These are phyloP conservation scores for Drosophila conformis DNA, from an alignment of 2,888 invertebrate species.

Conservation along the genomic window DNA sequence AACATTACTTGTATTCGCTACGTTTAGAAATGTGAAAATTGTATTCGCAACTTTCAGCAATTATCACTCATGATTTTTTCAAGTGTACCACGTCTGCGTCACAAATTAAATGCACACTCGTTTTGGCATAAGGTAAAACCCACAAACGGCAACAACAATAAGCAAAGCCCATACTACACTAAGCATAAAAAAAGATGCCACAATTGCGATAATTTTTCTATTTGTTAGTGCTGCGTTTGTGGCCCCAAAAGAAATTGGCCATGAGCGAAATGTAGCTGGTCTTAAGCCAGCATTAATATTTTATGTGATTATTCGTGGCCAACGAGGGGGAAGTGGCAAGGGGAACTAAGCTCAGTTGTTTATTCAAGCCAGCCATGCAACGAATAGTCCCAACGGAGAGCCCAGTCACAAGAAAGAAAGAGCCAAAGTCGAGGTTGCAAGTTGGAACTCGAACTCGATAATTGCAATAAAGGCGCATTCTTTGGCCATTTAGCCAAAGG, in stretches of 20 bases:
- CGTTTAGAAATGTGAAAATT: neutral
- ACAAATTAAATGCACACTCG: slow-evolving; percentile 76
- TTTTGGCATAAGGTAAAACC: slow-evolving; percentile 56
- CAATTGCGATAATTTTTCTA: slow-evolving; percentile 82
- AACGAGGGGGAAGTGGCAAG: slow-evolving; percentile 15
- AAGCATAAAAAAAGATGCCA: slow-evolving; percentile 73
- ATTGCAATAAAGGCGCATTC: slow-evolving; percentile 78
- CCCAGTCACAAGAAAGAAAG: slow-evolving; percentile 16
- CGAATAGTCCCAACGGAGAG: slow-evolving; percentile 30
- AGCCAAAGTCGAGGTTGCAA: slow-evolving; percentile 27
- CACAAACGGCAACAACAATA: slow-evolving; percentile 33
- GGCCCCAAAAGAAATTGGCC: slow-evolving; percentile 77
- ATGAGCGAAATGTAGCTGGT: slow-evolving; percentile 61
- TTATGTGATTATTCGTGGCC: slow-evolving; percentile 74
- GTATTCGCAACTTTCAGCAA: neutral
- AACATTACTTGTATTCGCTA: neutral
- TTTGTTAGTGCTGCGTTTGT: slow-evolving; percentile 78
- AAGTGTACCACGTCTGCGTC: slow-evolving; percentile 48
- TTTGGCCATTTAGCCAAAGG: slow-evolving; percentile 73
- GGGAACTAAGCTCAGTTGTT: slow-evolving; percentile 49
- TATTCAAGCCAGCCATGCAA: slow-evolving; percentile 75
- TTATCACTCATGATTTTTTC: slow-evolving; percentile 12
- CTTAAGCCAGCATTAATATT: slow-evolving; percentile 76
- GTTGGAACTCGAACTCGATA: slow-evolving; percentile 61
- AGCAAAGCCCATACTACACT: slow-evolving; percentile 42